Conservation (phyloP, 2,113 vertebrate genomes). For the Zeus faber region DNA sequence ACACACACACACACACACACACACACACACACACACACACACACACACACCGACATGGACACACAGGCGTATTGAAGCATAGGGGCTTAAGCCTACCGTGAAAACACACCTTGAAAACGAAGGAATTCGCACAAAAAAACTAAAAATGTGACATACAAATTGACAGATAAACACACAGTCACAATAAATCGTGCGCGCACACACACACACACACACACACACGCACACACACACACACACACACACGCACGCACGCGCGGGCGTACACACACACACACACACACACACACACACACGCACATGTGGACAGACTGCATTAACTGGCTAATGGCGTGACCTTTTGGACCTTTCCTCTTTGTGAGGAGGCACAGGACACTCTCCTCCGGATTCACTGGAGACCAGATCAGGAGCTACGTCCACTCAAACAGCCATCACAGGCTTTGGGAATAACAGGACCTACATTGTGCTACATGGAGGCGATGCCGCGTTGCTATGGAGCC, state of each 20-base stretch:
- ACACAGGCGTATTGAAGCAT: no score
- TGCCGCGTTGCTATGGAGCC: neutral
- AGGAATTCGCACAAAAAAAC: no score
- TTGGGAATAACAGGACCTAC: slow-evolving; percentile 22
- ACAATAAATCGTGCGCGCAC: slow-evolving; percentile 27
- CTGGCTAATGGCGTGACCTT: slow-evolving; percentile 55
- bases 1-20: slow-evolving; percentile 14
- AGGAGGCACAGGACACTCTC: slow-evolving; percentile 51
- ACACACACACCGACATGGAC: slow-evolving; percentile 29
- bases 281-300: slow-evolving; percentile 18
- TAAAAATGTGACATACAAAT: slow-evolving; percentile 11
- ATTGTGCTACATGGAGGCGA: slow-evolving; percentile 18
- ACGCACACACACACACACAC: slow-evolving; percentile 13
- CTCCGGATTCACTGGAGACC: slow-evolving; percentile 37
- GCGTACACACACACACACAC: slow-evolving; percentile 5
- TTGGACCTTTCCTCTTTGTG: slow-evolving; percentile 47
- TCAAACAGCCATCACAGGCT: slow-evolving; percentile 36
- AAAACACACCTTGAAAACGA: no score
- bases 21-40: slow-evolving; percentile 21
- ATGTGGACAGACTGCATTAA: slow-evolving; percentile 44
- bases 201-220: slow-evolving; percentile 16
- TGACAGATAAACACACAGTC: slow-evolving; percentile 19
- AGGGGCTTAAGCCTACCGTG: no score
- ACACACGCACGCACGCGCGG: neutral
- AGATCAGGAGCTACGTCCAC: slow-evolving; percentile 55